A percentile compares a stretch with the other conserved stretches of the same genome.
Evolutionary conservation across 1,140 invertebrate genomes (phyloP).

Genomic region (Microplitis mediator): DNA sequence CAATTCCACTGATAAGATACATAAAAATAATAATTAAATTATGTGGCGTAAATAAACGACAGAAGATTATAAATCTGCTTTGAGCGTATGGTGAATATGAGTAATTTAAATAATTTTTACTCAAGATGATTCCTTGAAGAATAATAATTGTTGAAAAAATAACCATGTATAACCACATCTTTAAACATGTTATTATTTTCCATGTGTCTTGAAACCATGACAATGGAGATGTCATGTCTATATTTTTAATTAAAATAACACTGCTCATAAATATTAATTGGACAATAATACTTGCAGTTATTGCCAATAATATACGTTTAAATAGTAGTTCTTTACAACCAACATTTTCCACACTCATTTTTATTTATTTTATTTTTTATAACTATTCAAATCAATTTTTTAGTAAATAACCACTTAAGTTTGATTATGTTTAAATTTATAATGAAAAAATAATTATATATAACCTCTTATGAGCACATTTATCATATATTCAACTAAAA

Average conservation of each 20-base stretch:
- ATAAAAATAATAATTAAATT: constrained; percentile 66
- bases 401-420: too few relatives aligned
- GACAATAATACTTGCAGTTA: constrained; percentile 58
- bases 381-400: too few relatives aligned
- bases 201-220: constrained; percentile 62
- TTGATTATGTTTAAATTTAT: too few relatives aligned
- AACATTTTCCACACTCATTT: constrained; percentile 32
- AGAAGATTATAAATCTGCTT: constrained; percentile 68
- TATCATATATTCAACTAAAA: background rate
- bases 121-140: constrained; percentile 65
- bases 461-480: background rate
- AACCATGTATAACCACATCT: constrained; percentile 65
- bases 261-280: constrained; percentile 63
- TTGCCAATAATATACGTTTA: constrained; percentile 58
- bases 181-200: constrained; percentile 60
- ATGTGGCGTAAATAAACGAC: constrained; percentile 66
- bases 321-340: constrained; percentile 59
- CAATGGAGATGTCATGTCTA: constrained; percentile 61
- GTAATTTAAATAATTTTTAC: constrained; percentile 64
- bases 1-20: constrained; percentile 66
- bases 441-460: too few relatives aligned
- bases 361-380: background rate
- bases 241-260: constrained; percentile 64
- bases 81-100: constrained; percentile 60
- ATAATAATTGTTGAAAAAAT: constrained; percentile 62